Evolutionary conservation across 2,113 vertebrate genomes (phyloP).

Genomic region (Mesembrinibis cayennensis): DNA sequence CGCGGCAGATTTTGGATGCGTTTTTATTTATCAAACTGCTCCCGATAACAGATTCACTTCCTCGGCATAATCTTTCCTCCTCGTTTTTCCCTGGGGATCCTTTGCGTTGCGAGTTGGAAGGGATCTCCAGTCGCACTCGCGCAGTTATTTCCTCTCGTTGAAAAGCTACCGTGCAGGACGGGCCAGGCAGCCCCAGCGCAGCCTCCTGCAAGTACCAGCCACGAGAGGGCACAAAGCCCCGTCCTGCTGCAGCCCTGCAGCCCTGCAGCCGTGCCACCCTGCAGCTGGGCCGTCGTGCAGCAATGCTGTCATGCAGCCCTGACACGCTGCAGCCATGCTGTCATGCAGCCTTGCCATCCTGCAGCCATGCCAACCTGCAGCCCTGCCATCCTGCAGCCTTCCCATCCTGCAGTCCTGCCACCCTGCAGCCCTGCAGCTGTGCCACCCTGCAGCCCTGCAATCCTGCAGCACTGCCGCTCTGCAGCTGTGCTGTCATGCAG

Average conservation of each 20-base stretch:
- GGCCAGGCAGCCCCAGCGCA: not conserved
- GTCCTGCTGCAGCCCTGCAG: not conserved
- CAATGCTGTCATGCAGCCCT: accelerated
- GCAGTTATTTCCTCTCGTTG: not conserved
- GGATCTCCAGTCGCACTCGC: accelerated
- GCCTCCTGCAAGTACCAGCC: not conserved
- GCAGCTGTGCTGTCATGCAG: not conserved
- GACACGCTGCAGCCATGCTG: accelerated
- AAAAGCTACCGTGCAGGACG: not conserved
- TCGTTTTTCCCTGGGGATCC: not conserved
- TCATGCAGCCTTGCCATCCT: accelerated
- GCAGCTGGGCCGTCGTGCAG: accelerated
- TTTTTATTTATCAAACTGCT: not conserved
- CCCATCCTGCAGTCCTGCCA: accelerated
- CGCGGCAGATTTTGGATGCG: not conserved
- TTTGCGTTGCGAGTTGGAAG: not conserved
- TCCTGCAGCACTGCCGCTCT: accelerated
- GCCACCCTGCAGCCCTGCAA: accelerated
- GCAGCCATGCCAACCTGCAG: accelerated
- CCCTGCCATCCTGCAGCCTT: not conserved
- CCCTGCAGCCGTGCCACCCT: not conserved
- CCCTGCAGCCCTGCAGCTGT: accelerated
- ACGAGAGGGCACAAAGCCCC: constrained; percentile 54
- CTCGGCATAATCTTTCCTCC: not conserved
- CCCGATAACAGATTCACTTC: not conserved